phyloP scores from a whole-genome alignment of 2,797 vertebrate genomes.

The Percopsis omiscomaycus region DNA sequence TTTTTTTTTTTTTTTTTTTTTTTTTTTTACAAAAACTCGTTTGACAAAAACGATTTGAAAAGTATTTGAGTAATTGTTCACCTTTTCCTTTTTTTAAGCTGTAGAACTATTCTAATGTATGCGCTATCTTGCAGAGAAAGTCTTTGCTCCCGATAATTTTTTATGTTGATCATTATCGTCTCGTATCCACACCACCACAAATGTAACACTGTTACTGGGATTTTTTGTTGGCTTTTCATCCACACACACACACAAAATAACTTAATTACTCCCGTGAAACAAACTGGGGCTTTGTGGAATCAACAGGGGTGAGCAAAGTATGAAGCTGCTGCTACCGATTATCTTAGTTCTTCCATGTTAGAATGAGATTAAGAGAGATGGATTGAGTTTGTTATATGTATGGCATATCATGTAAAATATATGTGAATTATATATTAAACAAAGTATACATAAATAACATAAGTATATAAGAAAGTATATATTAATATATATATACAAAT shows the following conservation, averaged over 20 bases:
- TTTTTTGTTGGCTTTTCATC: conserved; percentile 63
- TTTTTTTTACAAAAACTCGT: conserved; percentile 86
- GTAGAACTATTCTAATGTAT: conserved; percentile 87
- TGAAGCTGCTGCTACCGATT: conserved; percentile 97
- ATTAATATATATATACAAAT: conserved; percentile 12
- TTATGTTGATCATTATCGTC: conserved; percentile 49
- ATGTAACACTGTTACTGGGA: conserved; percentile 68
- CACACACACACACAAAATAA: conserved; percentile 68
- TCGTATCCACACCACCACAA: conserved; percentile 74
- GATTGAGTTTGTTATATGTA: conserved; percentile 56
- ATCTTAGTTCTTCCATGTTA: conserved; percentile 86
- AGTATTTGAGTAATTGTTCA: conserved; percentile 83
- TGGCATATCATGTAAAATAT: conserved; percentile 62
- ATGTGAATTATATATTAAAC: conserved; percentile 64
- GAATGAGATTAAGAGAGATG: conserved; percentile 66
- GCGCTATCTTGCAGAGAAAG: conserved; percentile 85
- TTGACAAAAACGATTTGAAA: conserved; percentile 83
- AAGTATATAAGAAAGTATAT: conserved; percentile 60
- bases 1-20: conserved; percentile 84
- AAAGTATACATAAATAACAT: conserved; percentile 48
- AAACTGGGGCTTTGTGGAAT: conserved; percentile 88
- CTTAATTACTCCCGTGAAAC: conserved; percentile 78
- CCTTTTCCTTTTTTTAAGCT: conserved; percentile 85
- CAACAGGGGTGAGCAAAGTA: conserved; percentile 99
- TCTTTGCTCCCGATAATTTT: conserved; percentile 27